These are phyloP conservation scores for Gymnodraco acuticeps DNA, from an alignment of 2,797 vertebrate species.

Conservation along the genomic window DNA sequence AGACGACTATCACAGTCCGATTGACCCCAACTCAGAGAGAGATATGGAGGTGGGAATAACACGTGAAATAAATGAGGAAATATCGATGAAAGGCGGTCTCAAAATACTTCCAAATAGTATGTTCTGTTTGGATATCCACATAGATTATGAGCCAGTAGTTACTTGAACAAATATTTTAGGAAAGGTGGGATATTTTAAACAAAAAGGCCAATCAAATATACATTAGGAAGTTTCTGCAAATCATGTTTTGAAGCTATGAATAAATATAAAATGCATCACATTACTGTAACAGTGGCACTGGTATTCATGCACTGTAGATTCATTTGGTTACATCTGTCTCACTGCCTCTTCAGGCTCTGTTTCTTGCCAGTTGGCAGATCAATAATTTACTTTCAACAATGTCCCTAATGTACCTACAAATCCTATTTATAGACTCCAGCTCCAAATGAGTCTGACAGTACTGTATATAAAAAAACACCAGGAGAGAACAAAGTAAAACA, in stretches of 20 bases:
- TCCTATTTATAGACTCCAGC: conserved; percentile 19
- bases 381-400: conserved; percentile 15
- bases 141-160: not conserved
- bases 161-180: not conserved
- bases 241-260: no score
- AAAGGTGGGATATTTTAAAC: not conserved
- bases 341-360: conserved; percentile 10
- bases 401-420: conserved; percentile 9
- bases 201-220: not conserved
- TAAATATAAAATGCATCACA: not conserved
- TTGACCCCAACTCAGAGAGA: conserved; percentile 60
- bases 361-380: conserved; percentile 5
- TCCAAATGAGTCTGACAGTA: conserved; percentile 12
- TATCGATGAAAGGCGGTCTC: not conserved
- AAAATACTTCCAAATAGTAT: not conserved
- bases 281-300: not conserved
- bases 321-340: not conserved
- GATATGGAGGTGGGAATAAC: conserved; percentile 13
- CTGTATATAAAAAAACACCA: conserved; percentile 29
- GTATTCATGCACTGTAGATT: not conserved
- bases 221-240: no score
- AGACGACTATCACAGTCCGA: conserved; percentile 44
- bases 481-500: not conserved
- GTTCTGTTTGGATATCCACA: not conserved
- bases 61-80: conserved; percentile 6